These are phyloP conservation scores for Stegastes partitus DNA, from an alignment of 2,113 vertebrate species.

Conservation along the genomic window DNA sequence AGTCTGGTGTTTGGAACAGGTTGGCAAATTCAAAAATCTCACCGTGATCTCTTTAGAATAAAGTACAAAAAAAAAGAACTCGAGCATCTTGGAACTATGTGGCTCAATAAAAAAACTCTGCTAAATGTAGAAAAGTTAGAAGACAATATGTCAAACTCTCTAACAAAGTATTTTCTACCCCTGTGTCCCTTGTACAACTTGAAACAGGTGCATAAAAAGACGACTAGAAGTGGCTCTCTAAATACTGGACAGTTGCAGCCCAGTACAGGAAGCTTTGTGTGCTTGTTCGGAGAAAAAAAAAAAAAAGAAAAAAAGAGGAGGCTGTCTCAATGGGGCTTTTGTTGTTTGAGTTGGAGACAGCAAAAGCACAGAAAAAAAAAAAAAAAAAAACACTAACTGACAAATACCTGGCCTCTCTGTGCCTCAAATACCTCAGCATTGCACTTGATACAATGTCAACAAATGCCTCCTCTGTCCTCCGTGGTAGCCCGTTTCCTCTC, in stretches of 20 bases:
- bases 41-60: not conserved
- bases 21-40: not conserved
- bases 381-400: conserved; percentile 82
- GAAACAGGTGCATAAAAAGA: conserved; percentile 73
- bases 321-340: conserved; percentile 93
- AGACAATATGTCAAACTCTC: conserved; percentile 1
- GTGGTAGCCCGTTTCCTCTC: conserved; percentile 69
- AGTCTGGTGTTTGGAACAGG: not conserved
- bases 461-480: conserved; percentile 83
- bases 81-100: no score
- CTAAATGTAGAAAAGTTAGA: not conserved
- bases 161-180: conserved; percentile 23
- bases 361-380: conserved; percentile 78
- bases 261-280: conserved; percentile 91
- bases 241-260: conserved; percentile 78
- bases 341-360: conserved; percentile 86
- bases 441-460: conserved; percentile 83
- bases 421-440: conserved; percentile 82
- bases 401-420: conserved; percentile 91
- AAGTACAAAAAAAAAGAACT: no score
- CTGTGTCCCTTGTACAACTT: conserved; percentile 1
- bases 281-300: conserved; percentile 77
- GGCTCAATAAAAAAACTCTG: not conserved
- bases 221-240: conserved; percentile 37
- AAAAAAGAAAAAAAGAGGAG: conserved; percentile 77